Base-by-base conservation (phyloP, 2,888 invertebrate genomes). In the Dioctria rufipes region DNA sequence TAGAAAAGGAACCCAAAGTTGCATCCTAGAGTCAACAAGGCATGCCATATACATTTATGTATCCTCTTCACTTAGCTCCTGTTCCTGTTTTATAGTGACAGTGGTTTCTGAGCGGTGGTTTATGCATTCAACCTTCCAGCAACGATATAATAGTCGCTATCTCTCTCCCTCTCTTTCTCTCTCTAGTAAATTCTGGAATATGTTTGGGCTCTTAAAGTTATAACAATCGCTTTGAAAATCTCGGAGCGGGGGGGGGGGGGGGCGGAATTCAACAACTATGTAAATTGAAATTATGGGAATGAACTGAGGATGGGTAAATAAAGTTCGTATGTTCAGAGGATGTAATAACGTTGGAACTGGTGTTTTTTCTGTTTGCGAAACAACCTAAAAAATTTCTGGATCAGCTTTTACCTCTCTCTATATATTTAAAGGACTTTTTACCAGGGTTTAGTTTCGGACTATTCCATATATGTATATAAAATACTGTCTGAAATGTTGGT, bases 11-110 rank as follows among this genome's bases (percentile, higher is more conserved):
- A 8, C 71, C 46, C 5, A 40, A n/a, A 39, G 37, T 11, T 54
- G 71, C 71, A 71, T 71, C 51, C 51, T 54, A 46, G 71, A 71
- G 71, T 71, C 71, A 71, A 71, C 71, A 71, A 71, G 71, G 39
- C 71, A 54, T 71, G 39, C 9, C 71, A 71, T 71, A 49, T 54
- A 51, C 71, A 71, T 71, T 71, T 71, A 54, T 71, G 25, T 25
- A 25, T 25, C 25, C 54, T 40, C 51, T 67, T 51, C 54, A 71
- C 71, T 71, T 71, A 51, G 6, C 9, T 40, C 71, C 39, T 71
- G 54, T 54, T 37, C 40, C 54, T 51, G 8, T n/a, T 42, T 25
- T 9, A 37, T 8, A 11, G n/a, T 3, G 39, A 71, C 71, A 71
- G 37, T 39, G 51, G 71, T 8, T 49, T 11, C 0, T 54, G 49